Base-by-base conservation (phyloP, 2,113 vertebrate species). In the Erpornis zantholeuca region DNA sequence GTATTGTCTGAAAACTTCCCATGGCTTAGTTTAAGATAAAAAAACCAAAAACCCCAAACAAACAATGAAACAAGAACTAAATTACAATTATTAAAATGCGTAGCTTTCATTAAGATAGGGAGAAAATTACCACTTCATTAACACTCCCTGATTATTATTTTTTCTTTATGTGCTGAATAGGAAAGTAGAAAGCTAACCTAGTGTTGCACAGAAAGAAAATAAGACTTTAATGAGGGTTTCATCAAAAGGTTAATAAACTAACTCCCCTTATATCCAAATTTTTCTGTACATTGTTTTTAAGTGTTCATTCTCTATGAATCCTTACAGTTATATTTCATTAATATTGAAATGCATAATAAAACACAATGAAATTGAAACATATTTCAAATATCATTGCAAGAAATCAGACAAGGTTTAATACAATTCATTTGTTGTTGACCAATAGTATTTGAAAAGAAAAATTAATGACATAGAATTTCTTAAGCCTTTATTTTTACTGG, bases 251-350 rank as follows among this genome's bases (percentile, higher is more conserved):
- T 82, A 81, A 77, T 69, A 72, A 86, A 40, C 10, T 54, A 5
- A 23, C 22, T 19, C 4, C 0, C 28, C 27, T 10, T n/a, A 12
- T 65, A 56, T 42, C 27, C 7, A 23, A 54, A 0, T 80, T 68
- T 71, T 64, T 7, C 15, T n/a, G 4, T 68, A 15, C 11, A 33
- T 38, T 86, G 25, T 15, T 88, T 91, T 65, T 86, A 36, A 69
- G 19, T 69, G 35, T n/a, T 72, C 14, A 12, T 83, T 86, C 40
- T 35, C 18, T 69, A 35, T 52, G 31, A 81, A 73, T 61, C 10
- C 18, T 82, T 87, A 40, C 10, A 66, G 27, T 33, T 85, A 31
- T 73, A 49, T 35, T 28, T 93, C 28, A 79, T 57, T 49, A 53
- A 53, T 29, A 73, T 17, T 71, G n/a, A 83, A 94, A 71, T 25